Evolutionary conservation across 2,888 invertebrate species (phyloP), one percentile per base, ranked within the genome.

Genomic region (Hypena proboscidalis): DNA sequence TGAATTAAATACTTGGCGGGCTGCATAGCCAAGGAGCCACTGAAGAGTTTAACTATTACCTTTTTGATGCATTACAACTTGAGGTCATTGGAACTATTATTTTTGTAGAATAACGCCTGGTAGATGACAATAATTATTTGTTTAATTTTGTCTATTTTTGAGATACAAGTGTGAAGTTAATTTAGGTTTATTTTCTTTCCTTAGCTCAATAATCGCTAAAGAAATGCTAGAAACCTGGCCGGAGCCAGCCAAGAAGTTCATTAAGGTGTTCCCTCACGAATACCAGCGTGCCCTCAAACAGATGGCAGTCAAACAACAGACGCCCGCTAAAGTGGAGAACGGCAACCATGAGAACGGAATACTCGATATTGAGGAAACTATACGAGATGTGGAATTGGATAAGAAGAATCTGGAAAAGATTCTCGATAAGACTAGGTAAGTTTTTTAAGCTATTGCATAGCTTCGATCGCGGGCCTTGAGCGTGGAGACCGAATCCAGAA

Each of bases 261-360:
- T 98, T 38, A 99, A 99, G 92, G 97, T 99, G 30, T 99, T 99
- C 92, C 99, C 99, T 0, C 96, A 96, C 72, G 99, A 99, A 75
- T 99, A 98, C 88, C 98, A 98, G 75, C 93, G 96, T 53, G 99
- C 96, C 0, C 87, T 99, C 11, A 94, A 95, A 58, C 94, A 95
- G 57, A 74, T 96, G 70, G 80, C 82, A 0, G 43, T 70, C 1
- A 75, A 62, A 4, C 67, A 64, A 15, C 70, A 74, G 0, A 10
- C 66, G 0, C 53, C 69, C 1, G 61, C 80, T 1, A 80, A 72
- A 21, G 53, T 70, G 0, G 80, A 82, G 11, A 86, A 87, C 26
- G 86, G 23, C 0, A 56, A 59, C 2, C 81, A 80, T 5, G 80
- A 82, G 43, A 80, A 86, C 20, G 92, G 92, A 1, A 80, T 92